Conservation (phyloP, 2,113 vertebrate species). For the Recurvirostra avosetta region DNA sequence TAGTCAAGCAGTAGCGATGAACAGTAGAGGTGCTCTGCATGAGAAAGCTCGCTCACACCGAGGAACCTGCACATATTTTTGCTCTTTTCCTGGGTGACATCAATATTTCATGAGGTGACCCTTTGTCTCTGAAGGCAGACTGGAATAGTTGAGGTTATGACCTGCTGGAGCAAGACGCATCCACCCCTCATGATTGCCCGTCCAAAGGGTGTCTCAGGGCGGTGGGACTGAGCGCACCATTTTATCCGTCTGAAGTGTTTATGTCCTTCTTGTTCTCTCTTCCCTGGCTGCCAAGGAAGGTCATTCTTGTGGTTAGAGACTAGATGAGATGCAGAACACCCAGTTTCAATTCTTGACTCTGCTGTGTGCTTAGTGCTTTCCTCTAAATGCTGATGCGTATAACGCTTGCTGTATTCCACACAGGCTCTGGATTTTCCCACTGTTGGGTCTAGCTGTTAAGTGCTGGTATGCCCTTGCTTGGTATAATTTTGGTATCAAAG, state of each 20-base stretch:
- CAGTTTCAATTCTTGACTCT: background rate
- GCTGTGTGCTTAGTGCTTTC: background rate
- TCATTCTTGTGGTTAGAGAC: background rate
- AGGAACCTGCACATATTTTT: background rate
- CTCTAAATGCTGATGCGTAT: accelerated
- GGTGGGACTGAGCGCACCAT: background rate
- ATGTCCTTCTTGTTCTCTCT: background rate
- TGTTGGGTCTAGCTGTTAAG: background rate
- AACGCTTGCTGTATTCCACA: background rate
- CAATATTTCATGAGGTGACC: background rate
- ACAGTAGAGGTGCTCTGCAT: background rate
- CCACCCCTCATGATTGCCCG: accelerated
- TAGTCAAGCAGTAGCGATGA: too few species aligned
- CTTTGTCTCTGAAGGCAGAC: background rate
- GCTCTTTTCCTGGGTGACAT: background rate
- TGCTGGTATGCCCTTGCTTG: background rate
- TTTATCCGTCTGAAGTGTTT: background rate
- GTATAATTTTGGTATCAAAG: background rate
- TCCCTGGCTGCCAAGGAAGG: background rate
- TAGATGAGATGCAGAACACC: background rate
- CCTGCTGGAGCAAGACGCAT: background rate
- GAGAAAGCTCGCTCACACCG: background rate
- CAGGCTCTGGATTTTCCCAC: background rate
- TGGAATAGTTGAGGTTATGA: background rate
- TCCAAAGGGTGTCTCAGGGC: background rate